Conservation (phyloP, 2,797 vertebrate species). For the Pseudocheirus occidentalis region DNA sequence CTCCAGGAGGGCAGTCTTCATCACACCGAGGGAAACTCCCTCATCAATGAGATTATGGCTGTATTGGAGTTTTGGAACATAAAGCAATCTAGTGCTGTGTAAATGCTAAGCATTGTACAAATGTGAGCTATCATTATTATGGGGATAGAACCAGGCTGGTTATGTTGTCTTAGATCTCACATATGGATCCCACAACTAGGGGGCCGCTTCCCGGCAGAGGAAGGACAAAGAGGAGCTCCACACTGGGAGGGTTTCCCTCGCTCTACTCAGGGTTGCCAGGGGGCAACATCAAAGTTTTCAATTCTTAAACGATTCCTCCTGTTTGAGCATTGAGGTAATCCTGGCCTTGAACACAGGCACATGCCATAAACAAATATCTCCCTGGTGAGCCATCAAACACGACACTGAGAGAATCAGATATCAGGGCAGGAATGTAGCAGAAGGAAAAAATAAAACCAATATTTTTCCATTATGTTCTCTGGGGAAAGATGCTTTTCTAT, state of each 20-base stretch:
- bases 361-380: neutral
- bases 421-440: slow-evolving; percentile 68
- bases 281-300: rapidly evolving
- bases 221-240: neutral
- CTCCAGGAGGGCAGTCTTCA: neutral
- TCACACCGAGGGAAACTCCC: neutral
- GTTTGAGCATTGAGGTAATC: neutral
- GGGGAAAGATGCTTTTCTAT: slow-evolving; percentile 74
- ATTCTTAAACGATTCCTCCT: rapidly evolving
- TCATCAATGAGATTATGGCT: neutral
- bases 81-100: neutral
- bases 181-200: neutral
- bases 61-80: neutral
- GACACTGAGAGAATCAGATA: neutral
- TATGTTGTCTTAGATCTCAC: neutral
- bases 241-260: neutral
- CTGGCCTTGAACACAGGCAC: neutral
- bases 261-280: no score
- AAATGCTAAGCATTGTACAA: neutral
- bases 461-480: slow-evolving; percentile 68
- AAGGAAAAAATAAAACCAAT: slow-evolving; percentile 71
- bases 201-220: neutral
- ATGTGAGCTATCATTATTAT: neutral
- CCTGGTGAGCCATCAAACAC: rapidly evolving
- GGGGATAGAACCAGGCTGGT: neutral